phyloP scores from a whole-genome alignment of 2,888 invertebrate species.

The Pimpla rufipes region DNA sequence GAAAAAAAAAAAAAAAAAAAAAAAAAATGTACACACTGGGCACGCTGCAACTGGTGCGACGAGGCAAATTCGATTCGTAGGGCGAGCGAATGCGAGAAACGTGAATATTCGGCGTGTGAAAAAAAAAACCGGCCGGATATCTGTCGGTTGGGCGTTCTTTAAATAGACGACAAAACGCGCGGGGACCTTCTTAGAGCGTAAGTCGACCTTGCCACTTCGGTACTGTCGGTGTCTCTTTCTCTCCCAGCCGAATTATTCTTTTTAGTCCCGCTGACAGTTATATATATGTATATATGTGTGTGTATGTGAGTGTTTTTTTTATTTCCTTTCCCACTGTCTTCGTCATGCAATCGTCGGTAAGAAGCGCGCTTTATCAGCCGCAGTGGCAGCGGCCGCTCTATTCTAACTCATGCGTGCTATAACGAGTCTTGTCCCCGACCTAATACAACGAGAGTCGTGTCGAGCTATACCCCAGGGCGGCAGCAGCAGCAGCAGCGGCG shows the following conservation, averaged over 20 bases:
- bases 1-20: too few species aligned
- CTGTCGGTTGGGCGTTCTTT: constrained; percentile 59
- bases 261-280: constrained; percentile 24
- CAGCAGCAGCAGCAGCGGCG: constrained; percentile 27
- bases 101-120: constrained; percentile 48
- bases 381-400: constrained; percentile 69
- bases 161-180: constrained; percentile 63
- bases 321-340: constrained; percentile 1
- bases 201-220: constrained; percentile 58
- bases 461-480: constrained; percentile 72
- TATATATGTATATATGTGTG: too few species aligned
- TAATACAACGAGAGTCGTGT: constrained; percentile 81
- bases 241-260: constrained; percentile 27
- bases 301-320: constrained; percentile 4
- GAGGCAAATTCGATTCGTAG: background rate
- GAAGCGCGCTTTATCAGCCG: constrained; percentile 3
- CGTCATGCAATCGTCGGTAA: constrained; percentile 21
- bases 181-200: constrained; percentile 67
- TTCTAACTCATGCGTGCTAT: constrained; percentile 79
- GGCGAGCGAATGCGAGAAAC: constrained; percentile 36
- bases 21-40: too few species aligned
- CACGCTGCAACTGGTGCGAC: background rate
- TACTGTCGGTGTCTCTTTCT: constrained; percentile 31
- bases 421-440: constrained; percentile 81
- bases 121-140: constrained; percentile 49